Evolutionary conservation across 2,888 invertebrate species (phyloP).

Genomic region (Sepioteuthis lessoniana): DNA sequence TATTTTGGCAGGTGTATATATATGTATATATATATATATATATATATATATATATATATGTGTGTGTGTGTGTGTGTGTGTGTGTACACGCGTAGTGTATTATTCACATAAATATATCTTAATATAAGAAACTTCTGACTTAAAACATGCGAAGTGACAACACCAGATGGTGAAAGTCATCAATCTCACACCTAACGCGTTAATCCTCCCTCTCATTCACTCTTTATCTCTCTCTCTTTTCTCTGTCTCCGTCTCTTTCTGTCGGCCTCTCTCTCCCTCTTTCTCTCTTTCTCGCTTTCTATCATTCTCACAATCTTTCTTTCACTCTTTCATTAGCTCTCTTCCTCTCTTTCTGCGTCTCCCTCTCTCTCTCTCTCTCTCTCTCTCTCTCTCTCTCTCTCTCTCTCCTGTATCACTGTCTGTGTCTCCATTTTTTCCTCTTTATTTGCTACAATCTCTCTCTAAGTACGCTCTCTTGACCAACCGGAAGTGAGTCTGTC

Average conservation of each 20-base stretch:
- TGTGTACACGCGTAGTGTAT: not conserved
- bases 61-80: not conserved
- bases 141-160: slow-evolving; percentile 12
- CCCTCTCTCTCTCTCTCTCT: too few species aligned
- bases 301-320: too few species aligned
- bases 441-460: not conserved
- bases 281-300: too few species aligned
- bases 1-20: too few species aligned
- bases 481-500: not conserved
- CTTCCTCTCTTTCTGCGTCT: too few species aligned
- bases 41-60: slow-evolving; percentile 17
- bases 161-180: not conserved
- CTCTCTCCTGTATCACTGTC: too few species aligned
- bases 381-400: too few species aligned
- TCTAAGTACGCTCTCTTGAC: not conserved
- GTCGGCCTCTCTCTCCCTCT: too few species aligned
- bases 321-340: too few species aligned
- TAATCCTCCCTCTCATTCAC: not conserved
- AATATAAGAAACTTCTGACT: not conserved
- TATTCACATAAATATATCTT: not conserved
- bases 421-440: not conserved
- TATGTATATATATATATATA: not conserved
- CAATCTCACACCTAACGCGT: not conserved
- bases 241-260: too few species aligned
- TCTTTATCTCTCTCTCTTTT: too few species aligned